Evolutionary conservation across 2,888 invertebrate genomes (phyloP).

Genomic region (Ariolimax columbianus): DNA sequence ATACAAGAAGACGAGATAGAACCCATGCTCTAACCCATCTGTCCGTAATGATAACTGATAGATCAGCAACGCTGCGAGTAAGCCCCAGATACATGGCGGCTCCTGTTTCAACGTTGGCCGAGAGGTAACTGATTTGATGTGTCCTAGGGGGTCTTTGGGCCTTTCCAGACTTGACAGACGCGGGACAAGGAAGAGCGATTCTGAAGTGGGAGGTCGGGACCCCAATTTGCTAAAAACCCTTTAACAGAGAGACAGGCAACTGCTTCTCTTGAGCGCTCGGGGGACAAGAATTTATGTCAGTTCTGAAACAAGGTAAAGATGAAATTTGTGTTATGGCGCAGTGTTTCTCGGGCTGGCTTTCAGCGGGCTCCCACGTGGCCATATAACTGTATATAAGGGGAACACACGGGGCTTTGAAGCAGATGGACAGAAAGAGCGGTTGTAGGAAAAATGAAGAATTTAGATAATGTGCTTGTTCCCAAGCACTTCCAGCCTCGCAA

Average conservation of each 20-base stretch:
- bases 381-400: too few species aligned
- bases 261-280: not conserved
- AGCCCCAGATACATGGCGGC: not conserved
- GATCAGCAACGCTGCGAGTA: not conserved
- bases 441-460: too few species aligned
- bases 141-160: not conserved
- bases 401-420: too few species aligned
- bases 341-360: not conserved
- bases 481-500: too few species aligned
- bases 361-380: not conserved
- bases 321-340: not conserved
- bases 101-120: not conserved
- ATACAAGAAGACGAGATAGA: too few species aligned
- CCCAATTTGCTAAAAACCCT: slow-evolving; percentile 3
- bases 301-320: not conserved
- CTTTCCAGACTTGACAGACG: not conserved
- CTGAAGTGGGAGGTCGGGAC: not conserved
- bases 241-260: not conserved
- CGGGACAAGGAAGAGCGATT: not conserved
- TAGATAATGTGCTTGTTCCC: too few species aligned
- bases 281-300: not conserved
- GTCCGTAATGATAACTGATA: too few species aligned
- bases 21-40: too few species aligned
- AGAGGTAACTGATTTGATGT: not conserved
- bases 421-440: too few species aligned